Conservation (phyloP, 2,888 invertebrate genomes). For the Oegoconia quadripuncta region DNA sequence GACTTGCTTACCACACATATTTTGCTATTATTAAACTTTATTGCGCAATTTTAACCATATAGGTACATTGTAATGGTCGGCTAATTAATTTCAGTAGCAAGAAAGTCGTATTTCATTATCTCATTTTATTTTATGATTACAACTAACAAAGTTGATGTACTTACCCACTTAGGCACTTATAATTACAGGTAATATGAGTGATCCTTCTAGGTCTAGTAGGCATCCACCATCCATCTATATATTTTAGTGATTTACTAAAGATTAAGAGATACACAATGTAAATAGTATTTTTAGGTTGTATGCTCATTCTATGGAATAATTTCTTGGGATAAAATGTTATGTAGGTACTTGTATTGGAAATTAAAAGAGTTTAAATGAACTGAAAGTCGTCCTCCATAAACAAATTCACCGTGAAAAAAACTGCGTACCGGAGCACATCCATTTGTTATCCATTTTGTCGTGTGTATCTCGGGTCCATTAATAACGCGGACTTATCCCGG, state of each 20-base stretch:
- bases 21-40: constrained; percentile 26
- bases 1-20: constrained; percentile 22
- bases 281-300: not conserved
- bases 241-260: no score
- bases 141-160: no score
- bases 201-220: no score
- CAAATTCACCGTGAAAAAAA: constrained; percentile 27
- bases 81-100: no score
- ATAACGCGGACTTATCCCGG: constrained; percentile 70
- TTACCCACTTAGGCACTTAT: no score
- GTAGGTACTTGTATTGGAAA: not conserved
- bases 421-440: constrained; percentile 37
- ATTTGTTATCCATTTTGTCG: constrained; percentile 66
- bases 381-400: constrained; percentile 27
- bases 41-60: constrained; percentile 15
- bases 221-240: no score
- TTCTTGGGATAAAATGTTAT: not conserved
- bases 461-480: constrained; percentile 74
- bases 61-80: not conserved
- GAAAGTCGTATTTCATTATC: no score
- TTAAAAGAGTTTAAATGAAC: constrained; percentile 2
- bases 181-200: no score
- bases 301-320: not conserved
- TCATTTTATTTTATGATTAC: no score
- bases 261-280: no score